Base-by-base conservation (phyloP, 2,888 invertebrate genomes). In the Tubulanus polymorphus region DNA sequence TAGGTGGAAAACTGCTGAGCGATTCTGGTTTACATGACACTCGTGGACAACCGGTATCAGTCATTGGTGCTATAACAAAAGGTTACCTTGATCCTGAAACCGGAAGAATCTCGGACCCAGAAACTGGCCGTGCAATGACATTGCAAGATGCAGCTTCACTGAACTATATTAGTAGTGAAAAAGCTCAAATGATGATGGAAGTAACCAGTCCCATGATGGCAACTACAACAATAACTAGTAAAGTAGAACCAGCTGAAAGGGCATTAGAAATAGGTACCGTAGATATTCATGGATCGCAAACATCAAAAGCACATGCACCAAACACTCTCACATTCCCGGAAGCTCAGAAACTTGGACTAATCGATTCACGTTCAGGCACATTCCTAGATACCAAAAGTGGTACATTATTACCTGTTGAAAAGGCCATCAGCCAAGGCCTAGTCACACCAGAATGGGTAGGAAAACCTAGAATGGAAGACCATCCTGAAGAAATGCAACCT, bases 81-180 rank as follows among this genome's bases (percentile, higher is more conserved):
- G 89, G 89, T 0, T 80, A 93, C 15, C 85, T 94, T 53, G 91
- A 93, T 69, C 86, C 87, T 71, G 85, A 86, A 62, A 85, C 87
- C 2, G 93, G 93, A 3, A 87, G 90, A 69, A 89, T 94, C 87
- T 89, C 91, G 0, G 89, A 93, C 79, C 88, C 90, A 1, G 88
- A 87, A 78, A 89, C 88, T 0, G 91, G 92, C 27, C 62, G 59
- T 37, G 56, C 54, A 30, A 37, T 70, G 47, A 64, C 67, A 12
- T 57, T 71, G 28, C 70, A 72, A 46, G 64, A 71, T 54, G 93
- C 95, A 2, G 82, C 95, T 64, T 86, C 85, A 61, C 84, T 85
- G 68, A 90, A 89, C 54, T 86, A 96, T 49, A 86, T 96, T 28
- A 62, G 67, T n/a, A 62, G 67, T 25, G 68, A 69, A 29, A 69